Evolutionary conservation across 1,140 invertebrate species (phyloP).

Genomic region (Hyposmocoma kahamanoa): DNA sequence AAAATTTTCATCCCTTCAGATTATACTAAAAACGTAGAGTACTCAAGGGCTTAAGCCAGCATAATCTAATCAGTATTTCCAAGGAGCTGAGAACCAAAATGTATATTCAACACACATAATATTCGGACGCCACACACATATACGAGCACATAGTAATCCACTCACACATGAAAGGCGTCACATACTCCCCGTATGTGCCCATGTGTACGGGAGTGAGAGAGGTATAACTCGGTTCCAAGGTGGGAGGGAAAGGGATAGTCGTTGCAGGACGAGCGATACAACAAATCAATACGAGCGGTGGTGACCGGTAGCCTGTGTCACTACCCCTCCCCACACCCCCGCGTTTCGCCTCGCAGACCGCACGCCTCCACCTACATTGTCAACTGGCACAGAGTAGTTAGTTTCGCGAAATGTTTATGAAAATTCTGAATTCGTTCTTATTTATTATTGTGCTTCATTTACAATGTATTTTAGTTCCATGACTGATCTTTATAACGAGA

Average conservation of each 20-base stretch:
- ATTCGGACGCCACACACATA: conserved; percentile 58
- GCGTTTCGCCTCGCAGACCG: conserved; percentile 48
- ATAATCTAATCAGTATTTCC: background rate
- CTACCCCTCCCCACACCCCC: conserved; percentile 38
- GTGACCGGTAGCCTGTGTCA: conserved; percentile 73
- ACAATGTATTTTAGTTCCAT: no score
- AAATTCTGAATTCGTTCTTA: no score
- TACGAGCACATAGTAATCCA: conserved; percentile 26
- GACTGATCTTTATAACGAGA: no score
- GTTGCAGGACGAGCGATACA: conserved; percentile 71
- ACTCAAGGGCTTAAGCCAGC: no score
- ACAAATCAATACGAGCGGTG: conserved; percentile 73
- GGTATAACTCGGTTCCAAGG: conserved; percentile 20
- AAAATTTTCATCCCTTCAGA: no score
- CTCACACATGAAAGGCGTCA: conserved; percentile 28
- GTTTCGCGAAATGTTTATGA: no score
- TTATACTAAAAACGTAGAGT: no score
- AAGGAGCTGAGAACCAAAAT: conserved; percentile 55
- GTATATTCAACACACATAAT: conserved; percentile 40
- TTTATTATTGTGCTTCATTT: no score
- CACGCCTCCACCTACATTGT: conserved; percentile 68
- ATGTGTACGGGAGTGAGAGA: conserved; percentile 43
- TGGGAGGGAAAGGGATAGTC: conserved; percentile 48
- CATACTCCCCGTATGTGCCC: conserved; percentile 55
- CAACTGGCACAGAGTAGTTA: conserved; percentile 59